Base-by-base conservation (phyloP, 2,888 invertebrate species). In the Diogma glabrata region DNA sequence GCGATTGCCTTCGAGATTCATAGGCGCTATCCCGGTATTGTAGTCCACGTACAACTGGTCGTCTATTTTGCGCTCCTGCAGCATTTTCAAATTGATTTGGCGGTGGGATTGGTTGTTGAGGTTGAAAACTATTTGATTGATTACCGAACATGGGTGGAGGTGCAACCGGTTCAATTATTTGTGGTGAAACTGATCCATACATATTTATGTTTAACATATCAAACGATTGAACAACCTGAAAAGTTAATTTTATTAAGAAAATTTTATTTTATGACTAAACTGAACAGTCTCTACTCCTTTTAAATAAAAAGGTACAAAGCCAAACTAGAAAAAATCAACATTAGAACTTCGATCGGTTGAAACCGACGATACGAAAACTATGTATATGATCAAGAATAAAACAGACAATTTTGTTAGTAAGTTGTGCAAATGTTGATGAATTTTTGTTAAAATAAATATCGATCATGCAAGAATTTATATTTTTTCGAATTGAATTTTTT, bases 1-100 rank as follows among this genome's bases (percentile, higher is more conserved):
- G 76, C 5, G 80, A 78, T 60, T 82, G 84, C 56, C 87, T 76
- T 58, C 83, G 76, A 10, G 85, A 81, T 63, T 87, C 88, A 60
- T 81, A 79, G 24, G 85, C 84, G 64, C 85, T 84, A 60, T 85
- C 84, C 57, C 87, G 74, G 54, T 79, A 78, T 59, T 81, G 80
- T 56, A 82, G 70, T 49, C 80, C 79, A 47, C 75, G 69, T 43
- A 72, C 72, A 47, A 72, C 72, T 50, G 69, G 66, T 59, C 74
- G 66, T 47, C 63, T 62, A 51, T 62, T 57, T 60, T 64, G 51
- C 60, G 60, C 51, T n/a, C n/a, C n/a, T n/a, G n/a, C n/a, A 63
- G 64, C 67, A 63, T 60, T 52, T 17, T 46, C 58, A 58, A 19
- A 50, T 53, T 54, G 51, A 43, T 40, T 49, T 49, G 23, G 60